Evolutionary conservation across 2,888 invertebrate genomes (phyloP).

Genomic region (Drosophila mulleri): DNA sequence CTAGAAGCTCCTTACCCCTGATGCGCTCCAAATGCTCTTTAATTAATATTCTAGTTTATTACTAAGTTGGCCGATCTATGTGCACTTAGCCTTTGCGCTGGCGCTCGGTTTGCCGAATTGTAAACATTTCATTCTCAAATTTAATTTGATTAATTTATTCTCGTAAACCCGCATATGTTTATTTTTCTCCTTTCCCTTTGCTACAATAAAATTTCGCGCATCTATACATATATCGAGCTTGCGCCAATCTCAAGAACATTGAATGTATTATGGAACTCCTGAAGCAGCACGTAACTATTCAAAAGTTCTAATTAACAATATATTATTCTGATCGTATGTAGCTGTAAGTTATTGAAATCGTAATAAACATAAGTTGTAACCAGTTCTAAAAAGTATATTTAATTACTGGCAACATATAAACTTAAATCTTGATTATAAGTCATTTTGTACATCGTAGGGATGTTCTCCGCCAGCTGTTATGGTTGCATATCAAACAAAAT

Average conservation of each 20-base stretch:
- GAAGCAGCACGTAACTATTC: conserved; percentile 36
- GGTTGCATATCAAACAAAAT: too few species aligned
- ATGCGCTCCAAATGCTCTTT: conserved; percentile 71
- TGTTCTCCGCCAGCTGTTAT: not conserved
- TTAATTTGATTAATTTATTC: conserved; percentile 36
- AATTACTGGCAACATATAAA: not conserved
- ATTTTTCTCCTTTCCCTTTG: conserved; percentile 16
- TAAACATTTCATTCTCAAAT: conserved; percentile 37
- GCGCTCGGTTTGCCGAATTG: conserved; percentile 51
- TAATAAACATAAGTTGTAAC: conserved; percentile 75
- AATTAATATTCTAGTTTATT: conserved; percentile 53
- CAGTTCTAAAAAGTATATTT: conserved; percentile 53
- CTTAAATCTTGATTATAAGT: not conserved
- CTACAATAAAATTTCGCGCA: conserved; percentile 19
- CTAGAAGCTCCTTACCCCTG: conserved; percentile 27
- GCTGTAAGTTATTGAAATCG: conserved; percentile 73
- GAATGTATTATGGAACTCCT: conserved; percentile 49
- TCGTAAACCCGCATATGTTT: conserved; percentile 7
- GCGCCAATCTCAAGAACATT: conserved; percentile 54
- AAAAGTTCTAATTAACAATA: conserved; percentile 62
- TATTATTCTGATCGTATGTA: conserved; percentile 61
- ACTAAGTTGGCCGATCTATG: conserved; percentile 66
- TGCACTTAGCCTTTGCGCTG: conserved; percentile 52
- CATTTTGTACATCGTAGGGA: not conserved
- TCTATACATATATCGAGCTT: conserved; percentile 35